A percentile compares a stretch with the other conserved stretches of the same genome.
Evolutionary conservation across 2,113 vertebrate genomes (phyloP).

Genomic region (Catharus fuscescens): DNA sequence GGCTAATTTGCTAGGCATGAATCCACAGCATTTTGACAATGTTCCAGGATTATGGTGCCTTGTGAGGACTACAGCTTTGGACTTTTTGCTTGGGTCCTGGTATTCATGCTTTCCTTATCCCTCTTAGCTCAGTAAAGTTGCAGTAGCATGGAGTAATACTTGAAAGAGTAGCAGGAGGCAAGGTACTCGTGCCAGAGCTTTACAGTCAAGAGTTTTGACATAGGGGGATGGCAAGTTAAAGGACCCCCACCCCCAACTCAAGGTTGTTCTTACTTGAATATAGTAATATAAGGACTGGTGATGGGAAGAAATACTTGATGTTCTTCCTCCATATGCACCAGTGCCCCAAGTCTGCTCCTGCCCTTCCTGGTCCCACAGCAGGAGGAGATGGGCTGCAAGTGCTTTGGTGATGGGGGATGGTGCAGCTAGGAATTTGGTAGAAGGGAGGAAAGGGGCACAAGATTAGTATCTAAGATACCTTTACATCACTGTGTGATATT

Average conservation of each 20-base stretch:
- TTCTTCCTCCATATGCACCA: fast-evolving
- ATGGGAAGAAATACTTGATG: background rate
- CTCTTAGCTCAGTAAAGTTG: background rate
- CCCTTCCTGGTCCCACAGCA: background rate
- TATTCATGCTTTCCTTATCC: fast-evolving
- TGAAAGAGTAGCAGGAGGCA: background rate
- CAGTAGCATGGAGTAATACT: background rate
- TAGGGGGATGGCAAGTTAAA: fast-evolving
- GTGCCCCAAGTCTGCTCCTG: background rate
- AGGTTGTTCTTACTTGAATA: background rate
- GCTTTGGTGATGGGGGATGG: too few species aligned
- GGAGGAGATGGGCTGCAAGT: background rate
- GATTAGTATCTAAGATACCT: background rate
- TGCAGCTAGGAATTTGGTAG: background rate
- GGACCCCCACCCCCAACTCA: background rate
- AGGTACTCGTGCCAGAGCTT: background rate
- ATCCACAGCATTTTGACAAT: background rate
- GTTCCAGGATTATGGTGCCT: background rate
- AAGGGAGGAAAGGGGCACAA: background rate
- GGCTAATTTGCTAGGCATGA: background rate
- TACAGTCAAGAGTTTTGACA: background rate
- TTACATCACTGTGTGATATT: background rate
- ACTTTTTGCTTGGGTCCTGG: background rate
- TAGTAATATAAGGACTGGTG: background rate
- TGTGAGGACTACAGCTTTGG: background rate